Base-by-base conservation (phyloP, 2,797 vertebrate genomes). In the Danio kyathit region DNA sequence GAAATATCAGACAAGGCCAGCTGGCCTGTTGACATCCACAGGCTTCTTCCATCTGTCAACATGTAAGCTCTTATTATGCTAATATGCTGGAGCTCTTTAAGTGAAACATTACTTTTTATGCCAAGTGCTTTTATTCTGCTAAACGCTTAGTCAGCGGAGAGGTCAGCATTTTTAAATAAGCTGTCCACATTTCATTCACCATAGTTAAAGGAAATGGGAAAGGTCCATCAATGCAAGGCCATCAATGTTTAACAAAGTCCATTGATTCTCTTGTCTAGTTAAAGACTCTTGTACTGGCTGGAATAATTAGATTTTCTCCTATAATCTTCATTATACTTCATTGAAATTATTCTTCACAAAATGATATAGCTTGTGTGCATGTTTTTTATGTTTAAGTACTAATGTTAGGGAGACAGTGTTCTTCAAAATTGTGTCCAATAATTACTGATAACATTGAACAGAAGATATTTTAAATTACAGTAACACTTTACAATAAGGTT, bases 11-110 rank as follows among this genome's bases (percentile, higher is more conserved):
- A 87, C 75, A 79, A 78, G 80, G 81, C 67, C 79, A 83, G 82
- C 74, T 76, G 82, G 56, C 72, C 73, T 38, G 52, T 83, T 85
- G 84, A 86, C 87, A 86, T 88, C 66, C 60, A 52, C 63, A 52
- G 52, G 21, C 43, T 17, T 40, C 60, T 48, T 56, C 46, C 17
- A 66, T 56, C 88, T 84, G 83, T 85, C 87, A 84, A 6, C 12
- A 84, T 74, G 88, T 79, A 87, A 70, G 71, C 82, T 85, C 81
- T 83, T 88, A 87, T 87, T 80, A 80, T 84, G 83, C 69, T 80
- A 86, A 84, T 86, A 86, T 85, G 84, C 85, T 92, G 88, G 59
- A 90, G 78, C 85, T 90, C 85, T 85, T 87, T 83, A 84, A 81
- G 79, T 84, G 86, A 88, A 89, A 88, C 76, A 40, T 80, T 67